phyloP scores from a whole-genome alignment of 2,797 vertebrate genomes.

The Austrolebias charrua region DNA sequence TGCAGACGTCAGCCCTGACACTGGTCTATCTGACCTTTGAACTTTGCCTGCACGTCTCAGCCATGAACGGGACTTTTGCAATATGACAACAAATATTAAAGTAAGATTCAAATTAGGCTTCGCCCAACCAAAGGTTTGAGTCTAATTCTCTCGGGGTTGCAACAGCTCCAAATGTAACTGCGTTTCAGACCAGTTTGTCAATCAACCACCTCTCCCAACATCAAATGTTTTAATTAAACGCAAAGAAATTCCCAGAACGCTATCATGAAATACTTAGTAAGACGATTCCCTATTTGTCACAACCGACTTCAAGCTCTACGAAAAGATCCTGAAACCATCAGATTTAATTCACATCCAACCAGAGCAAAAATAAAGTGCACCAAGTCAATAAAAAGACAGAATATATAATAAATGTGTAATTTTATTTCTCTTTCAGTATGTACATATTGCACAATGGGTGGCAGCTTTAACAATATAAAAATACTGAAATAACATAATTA shows the following conservation, averaged over 20 bases:
- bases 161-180: constrained; percentile 5
- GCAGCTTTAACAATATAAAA: constrained; percentile 69
- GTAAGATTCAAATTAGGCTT: no score
- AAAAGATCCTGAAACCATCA: not conserved
- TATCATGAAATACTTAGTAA: not conserved
- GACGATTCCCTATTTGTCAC: not conserved
- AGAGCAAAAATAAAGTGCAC: not conserved
- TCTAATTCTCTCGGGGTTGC: not conserved
- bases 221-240: not conserved
- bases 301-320: not conserved
- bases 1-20: no score
- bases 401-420: constrained; percentile 26
- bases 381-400: no score
- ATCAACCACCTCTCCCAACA: constrained; percentile 2
- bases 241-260: constrained; percentile 11
- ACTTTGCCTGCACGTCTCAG: no score
- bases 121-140: no score
- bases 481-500: constrained; percentile 25
- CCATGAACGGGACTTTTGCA: no score
- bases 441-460: constrained; percentile 88
- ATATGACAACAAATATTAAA: no score
- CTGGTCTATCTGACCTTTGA: no score
- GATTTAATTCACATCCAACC: not conserved
- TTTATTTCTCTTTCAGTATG: constrained; percentile 73
- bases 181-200: constrained; percentile 13